Base-by-base conservation (phyloP, 2,888 invertebrate genomes). In the Drosophila macrospina region DNA sequence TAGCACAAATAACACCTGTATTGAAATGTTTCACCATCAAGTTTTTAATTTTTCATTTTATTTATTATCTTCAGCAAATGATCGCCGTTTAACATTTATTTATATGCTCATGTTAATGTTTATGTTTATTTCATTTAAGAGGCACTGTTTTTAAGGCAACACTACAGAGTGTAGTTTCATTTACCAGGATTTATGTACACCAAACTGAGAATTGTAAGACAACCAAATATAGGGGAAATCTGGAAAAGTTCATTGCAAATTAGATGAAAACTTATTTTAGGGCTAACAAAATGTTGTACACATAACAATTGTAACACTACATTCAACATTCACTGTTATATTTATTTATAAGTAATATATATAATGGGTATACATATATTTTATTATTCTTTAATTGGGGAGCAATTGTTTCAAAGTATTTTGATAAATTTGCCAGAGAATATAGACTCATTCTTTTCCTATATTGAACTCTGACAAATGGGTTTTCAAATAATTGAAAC, bases 61-160 rank as follows among this genome's bases (percentile, higher is more conserved):
- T 59, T 51, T 61, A 39, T 61, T 45, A 57, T 81, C 52, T 82
- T 72, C 72, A 72, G 71, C 83, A 82, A 65, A 41, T 63, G 44
- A 67, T 69, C 68, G 66, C 74, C 70, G 61, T 68, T 67, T 37
- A 74, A 66, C 74, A 79, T 55, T 66, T 11, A 39, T 61, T 56
- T 63, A 60, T 51, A 41, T 63, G 45, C 69, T 26, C 24, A 20
- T 47, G 20, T 64, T 28, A 28, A 47, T 67, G 39, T 65, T 50
- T 74, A 47, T 64, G 24, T 59, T 72, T 69, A 70, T 75, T 37
- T 72, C 62, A 30, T 82, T 79, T 78, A 91, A 91, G 94, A 95
- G 95, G 95, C 95, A 95, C 95, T 95, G 95, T 95, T 95, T 95
- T 94, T 95, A 95, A 95, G 95, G 95, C 95, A 95, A 93, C 89